Conservation (phyloP, 2,888 invertebrate species). For the Candidula unifasciata region DNA sequence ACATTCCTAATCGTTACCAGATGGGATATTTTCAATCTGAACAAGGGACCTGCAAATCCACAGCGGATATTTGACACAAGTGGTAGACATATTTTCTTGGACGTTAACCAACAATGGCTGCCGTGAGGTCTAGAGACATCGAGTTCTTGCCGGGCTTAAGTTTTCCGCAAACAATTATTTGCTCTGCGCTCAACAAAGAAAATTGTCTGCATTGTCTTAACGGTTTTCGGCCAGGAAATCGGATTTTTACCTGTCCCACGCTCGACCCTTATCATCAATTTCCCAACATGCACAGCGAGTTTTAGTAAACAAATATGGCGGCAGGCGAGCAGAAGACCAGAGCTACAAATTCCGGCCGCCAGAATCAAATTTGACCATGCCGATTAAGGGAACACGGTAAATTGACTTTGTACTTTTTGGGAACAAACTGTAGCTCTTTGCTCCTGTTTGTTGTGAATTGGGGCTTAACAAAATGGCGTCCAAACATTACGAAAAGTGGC, state of each 20-base stretch:
- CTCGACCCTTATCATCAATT: not conserved
- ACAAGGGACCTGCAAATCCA: slow-evolving; percentile 20
- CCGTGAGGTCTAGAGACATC: slow-evolving; percentile 21
- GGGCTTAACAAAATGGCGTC: slow-evolving; percentile 34
- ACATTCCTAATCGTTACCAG: too few relatives aligned
- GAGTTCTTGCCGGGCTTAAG: not conserved
- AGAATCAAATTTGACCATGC: slow-evolving; percentile 39
- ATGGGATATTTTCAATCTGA: too few relatives aligned
- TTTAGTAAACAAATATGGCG: slow-evolving; percentile 41
- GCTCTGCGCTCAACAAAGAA: slow-evolving; percentile 29
- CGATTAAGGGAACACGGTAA: slow-evolving; percentile 40
- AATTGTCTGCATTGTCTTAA: slow-evolving; percentile 37
- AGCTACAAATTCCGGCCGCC: slow-evolving; percentile 33
- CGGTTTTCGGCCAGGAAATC: slow-evolving; percentile 44
- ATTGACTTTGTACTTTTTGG: slow-evolving; percentile 38
- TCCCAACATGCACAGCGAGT: slow-evolving; percentile 34
- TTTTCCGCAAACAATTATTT: slow-evolving; percentile 6
- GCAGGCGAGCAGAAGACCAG: not conserved
- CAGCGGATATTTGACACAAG: slow-evolving; percentile 37
- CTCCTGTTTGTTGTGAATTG: slow-evolving; percentile 21
- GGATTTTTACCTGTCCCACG: slow-evolving; percentile 41
- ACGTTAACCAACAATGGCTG: slow-evolving; percentile 5
- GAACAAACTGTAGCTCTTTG: slow-evolving; percentile 15
- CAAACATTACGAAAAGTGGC: not conserved
- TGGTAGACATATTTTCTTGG: slow-evolving; percentile 26